These are phyloP conservation scores for Dicycla oo DNA, from an alignment of 2,888 invertebrate genomes.

Conservation along the genomic window DNA sequence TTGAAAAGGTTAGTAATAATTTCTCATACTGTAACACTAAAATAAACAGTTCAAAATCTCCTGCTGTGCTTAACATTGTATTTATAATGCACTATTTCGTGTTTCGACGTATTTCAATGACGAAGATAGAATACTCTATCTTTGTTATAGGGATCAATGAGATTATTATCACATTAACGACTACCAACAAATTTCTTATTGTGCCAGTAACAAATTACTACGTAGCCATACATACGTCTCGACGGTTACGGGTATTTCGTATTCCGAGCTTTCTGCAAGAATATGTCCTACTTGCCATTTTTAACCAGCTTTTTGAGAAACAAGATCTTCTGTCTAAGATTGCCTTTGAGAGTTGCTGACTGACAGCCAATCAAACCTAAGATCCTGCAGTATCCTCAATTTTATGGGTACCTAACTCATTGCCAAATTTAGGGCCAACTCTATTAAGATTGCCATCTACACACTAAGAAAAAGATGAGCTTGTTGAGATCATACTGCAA, in stretches of 20 bases:
- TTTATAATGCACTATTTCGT: not conserved
- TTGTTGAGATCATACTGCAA: not conserved
- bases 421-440: too few species aligned
- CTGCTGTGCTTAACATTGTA: not conserved
- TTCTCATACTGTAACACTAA: not conserved
- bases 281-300: not conserved
- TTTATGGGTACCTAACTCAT: too few species aligned
- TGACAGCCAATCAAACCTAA: not conserved
- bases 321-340: not conserved
- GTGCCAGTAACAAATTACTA: not conserved
- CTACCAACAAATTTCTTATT: not conserved
- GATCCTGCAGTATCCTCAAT: not conserved
- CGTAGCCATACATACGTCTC: not conserved
- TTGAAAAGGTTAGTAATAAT: conserved; percentile 88
- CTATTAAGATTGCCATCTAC: too few species aligned
- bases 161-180: not conserved
- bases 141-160: not conserved
- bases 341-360: not conserved
- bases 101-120: not conserved
- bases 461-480: too few species aligned
- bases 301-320: not conserved
- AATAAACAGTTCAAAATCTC: not conserved
- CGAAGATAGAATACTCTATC: not conserved
- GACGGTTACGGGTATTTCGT: not conserved
- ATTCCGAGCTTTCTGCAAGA: not conserved